Conservation (phyloP, 2,797 vertebrate species). For the Tympanoctomys barrerae region DNA sequence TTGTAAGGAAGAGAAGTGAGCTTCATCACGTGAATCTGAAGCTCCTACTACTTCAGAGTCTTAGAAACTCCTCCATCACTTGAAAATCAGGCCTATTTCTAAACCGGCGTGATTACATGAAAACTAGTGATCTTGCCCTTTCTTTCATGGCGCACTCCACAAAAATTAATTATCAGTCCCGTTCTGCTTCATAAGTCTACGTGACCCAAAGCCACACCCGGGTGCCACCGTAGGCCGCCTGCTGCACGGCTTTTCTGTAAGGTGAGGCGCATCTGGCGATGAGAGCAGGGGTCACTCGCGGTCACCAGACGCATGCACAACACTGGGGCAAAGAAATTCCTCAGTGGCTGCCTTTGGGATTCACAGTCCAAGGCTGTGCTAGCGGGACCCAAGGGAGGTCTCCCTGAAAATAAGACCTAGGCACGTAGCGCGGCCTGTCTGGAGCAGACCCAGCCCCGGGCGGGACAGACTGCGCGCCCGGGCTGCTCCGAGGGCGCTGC, state of each 20-base stretch:
- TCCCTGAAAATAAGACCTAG: neutral
- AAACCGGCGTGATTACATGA: neutral
- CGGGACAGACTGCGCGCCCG: too few species aligned
- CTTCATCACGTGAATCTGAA: neutral
- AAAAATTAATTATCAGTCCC: neutral
- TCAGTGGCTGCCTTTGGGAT: too few species aligned
- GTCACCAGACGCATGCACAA: too few species aligned
- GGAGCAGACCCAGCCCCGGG: too few species aligned
- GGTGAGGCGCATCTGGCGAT: too few species aligned
- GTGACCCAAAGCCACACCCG: neutral
- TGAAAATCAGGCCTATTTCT: neutral
- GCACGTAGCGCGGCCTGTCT: too few species aligned
- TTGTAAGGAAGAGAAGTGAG: neutral
- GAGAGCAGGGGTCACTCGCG: too few species aligned
- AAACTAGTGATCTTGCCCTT: neutral
- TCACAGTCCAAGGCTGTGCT: too few species aligned
- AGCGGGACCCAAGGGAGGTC: too few species aligned
- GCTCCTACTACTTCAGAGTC: neutral
- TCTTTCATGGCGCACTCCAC: neutral
- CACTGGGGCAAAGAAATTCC: fast-evolving
- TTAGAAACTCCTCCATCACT: neutral
- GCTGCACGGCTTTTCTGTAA: neutral
- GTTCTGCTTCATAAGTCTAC: neutral
- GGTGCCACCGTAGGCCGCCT: neutral
- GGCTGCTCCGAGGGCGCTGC: too few species aligned